Conservation (phyloP, 2,113 vertebrate genomes). For the Labeo catla region DNA sequence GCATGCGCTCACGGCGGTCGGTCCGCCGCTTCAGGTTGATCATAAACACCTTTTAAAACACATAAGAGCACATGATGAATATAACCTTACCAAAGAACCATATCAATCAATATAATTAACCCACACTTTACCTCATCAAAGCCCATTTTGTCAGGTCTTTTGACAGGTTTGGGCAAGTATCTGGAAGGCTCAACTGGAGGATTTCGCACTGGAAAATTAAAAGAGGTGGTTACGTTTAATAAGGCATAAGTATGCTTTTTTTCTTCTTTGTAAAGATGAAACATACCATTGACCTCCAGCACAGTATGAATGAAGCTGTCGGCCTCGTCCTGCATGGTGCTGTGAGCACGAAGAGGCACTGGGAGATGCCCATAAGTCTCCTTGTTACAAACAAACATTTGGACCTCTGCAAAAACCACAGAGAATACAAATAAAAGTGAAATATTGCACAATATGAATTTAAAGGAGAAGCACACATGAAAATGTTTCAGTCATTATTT, state of each 20-base stretch:
- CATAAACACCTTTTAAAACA: slow-evolving; percentile 82
- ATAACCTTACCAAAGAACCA: not conserved
- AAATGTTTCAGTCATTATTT: too few relatives aligned
- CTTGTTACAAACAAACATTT: slow-evolving; percentile 90
- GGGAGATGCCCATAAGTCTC: slow-evolving; percentile 85
- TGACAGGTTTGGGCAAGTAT: slow-evolving; percentile 72
- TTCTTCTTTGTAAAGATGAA: slow-evolving; percentile 20
- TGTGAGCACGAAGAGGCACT: slow-evolving; percentile 84
- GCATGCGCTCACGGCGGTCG: slow-evolving; percentile 85
- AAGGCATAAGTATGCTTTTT: slow-evolving; percentile 43
- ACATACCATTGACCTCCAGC: slow-evolving; percentile 88
- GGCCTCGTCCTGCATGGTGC: slow-evolving; percentile 82
- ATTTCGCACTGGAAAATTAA: slow-evolving; percentile 78
- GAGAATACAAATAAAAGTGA: slow-evolving; percentile 1
- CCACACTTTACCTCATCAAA: slow-evolving; percentile 70
- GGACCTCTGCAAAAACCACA: slow-evolving; percentile 77
- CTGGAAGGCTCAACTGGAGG: slow-evolving; percentile 78
- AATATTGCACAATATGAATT: not conserved
- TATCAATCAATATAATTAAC: not conserved
- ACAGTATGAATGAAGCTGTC: slow-evolving; percentile 88
- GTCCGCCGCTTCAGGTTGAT: slow-evolving; percentile 84
- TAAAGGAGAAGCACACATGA: too few relatives aligned
- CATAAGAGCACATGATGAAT: not conserved
- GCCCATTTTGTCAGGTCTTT: slow-evolving; percentile 84
- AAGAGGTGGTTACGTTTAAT: slow-evolving; percentile 48